Conservation (phyloP, 2,888 invertebrate species). For the Lutraria lutraria region DNA sequence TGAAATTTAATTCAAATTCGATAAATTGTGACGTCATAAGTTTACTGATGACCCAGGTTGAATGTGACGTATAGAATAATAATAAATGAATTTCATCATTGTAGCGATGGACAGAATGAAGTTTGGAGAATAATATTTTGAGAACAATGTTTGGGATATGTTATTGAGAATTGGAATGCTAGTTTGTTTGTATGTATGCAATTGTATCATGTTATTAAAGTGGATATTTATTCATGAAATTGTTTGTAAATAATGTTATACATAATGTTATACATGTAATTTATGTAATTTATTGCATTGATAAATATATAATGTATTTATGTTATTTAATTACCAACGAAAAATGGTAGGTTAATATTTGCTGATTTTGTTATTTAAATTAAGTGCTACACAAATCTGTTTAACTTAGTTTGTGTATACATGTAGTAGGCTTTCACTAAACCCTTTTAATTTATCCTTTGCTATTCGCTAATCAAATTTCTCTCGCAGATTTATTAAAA, state of each 20-base stretch:
- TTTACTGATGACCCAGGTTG: not conserved
- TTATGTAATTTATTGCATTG: slow-evolving; percentile 68
- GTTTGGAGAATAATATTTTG: not conserved
- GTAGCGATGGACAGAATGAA: not conserved
- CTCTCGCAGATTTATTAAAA: not conserved
- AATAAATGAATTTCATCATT: not conserved
- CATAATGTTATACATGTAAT: slow-evolving; percentile 59
- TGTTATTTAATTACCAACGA: slow-evolving; percentile 62
- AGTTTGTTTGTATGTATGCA: slow-evolving; percentile 2
- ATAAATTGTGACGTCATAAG: slow-evolving; percentile 6
- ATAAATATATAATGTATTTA: slow-evolving; percentile 39
- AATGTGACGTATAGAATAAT: not conserved
- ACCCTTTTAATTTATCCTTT: not conserved
- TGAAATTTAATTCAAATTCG: too few species aligned
- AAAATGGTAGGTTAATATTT: slow-evolving; percentile 36
- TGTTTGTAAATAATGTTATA: slow-evolving; percentile 61
- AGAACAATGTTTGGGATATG: not conserved
- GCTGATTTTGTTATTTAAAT: slow-evolving; percentile 10
- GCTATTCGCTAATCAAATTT: not conserved
- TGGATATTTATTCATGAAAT: slow-evolving; percentile 33
- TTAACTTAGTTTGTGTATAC: slow-evolving; percentile 15
- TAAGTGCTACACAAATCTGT: slow-evolving; percentile 51
- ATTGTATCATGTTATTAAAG: not conserved
- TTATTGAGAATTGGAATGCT: not conserved
- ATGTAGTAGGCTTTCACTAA: not conserved